Evolutionary conservation across 2,113 vertebrate species (phyloP), one percentile per base, ranked within the genome.

Genomic region (Amazona guildingii): DNA sequence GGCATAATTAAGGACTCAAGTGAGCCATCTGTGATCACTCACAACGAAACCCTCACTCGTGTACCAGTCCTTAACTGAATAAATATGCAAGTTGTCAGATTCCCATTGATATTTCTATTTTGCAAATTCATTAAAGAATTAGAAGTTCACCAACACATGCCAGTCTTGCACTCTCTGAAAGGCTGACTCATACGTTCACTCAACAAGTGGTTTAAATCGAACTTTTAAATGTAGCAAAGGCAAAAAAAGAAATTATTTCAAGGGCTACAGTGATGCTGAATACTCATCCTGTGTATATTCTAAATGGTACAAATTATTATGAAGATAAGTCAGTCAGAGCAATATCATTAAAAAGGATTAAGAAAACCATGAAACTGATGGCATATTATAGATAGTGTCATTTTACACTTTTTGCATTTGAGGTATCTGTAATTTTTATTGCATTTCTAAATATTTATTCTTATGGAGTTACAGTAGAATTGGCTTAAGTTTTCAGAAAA

Each of bases 81-180:
- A 97, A 97, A 97, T 93, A 97, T 86, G 83, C 92, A 95, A 96
- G 85, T 94, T 97, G 96, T 94, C 86, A 95, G 94, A 97, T 97
- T 97, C 93, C 86, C 80, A 28, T 85, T 95, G 86, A 96, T 96
- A 96, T 49, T 95, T 92, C 80, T 86, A 62, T 96, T 96, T 96
- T 68, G 57, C 41, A 88, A 96, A 96, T 82, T 89, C 72, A 84
- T 92, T 96, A 83, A 97, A 92, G 88, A 96, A 94, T 94, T 93
- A 92, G 79, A 95, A 97, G 88, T 86, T 95, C 94, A 94, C 70
- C 83, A 67, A 70, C 43, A 75, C 89, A 93, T 92, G 92, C 90
- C 86, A 95, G 59, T 68, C 49, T 52, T 84, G 79, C 82, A 13
- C 5, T 31, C 44, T 31, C 51, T 90, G 92, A 96, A 96, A 73